These are phyloP conservation scores for Heliconius ethilla DNA, from an alignment of 2,888 invertebrate genomes.

Conservation along the genomic window DNA sequence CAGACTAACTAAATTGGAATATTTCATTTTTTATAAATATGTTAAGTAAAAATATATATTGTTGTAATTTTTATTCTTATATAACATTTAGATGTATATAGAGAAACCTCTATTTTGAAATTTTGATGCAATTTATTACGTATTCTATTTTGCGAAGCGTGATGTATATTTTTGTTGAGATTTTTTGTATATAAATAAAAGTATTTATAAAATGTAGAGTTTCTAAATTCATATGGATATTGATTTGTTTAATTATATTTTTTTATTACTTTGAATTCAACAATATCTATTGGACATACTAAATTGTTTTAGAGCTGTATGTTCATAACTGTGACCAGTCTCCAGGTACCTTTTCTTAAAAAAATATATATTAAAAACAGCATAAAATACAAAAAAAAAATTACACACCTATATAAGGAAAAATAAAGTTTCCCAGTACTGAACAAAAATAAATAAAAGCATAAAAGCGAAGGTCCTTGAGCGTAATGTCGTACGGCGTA, in stretches of 20 bases:
- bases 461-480: constrained; percentile 47
- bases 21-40: constrained; percentile 26
- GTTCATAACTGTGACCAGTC: too few species aligned
- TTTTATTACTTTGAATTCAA: background rate
- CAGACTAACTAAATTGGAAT: constrained; percentile 46
- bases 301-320: background rate
- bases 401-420: constrained; percentile 32
- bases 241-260: background rate
- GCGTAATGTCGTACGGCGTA: constrained; percentile 38
- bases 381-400: constrained; percentile 23
- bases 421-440: constrained; percentile 42
- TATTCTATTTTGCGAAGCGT: background rate
- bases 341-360: background rate
- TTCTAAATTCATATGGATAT: background rate
- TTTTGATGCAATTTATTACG: background rate
- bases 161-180: background rate
- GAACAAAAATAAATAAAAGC: constrained; percentile 40
- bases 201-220: background rate
- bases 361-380: background rate
- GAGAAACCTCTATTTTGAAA: background rate
- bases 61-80: constrained; percentile 5
- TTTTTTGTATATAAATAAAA: background rate
- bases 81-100: background rate
- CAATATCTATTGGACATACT: background rate
- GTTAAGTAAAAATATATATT: constrained; percentile 1